phyloP scores from a whole-genome alignment of 2,888 invertebrate species.

The Eubasilissa splendida region DNA sequence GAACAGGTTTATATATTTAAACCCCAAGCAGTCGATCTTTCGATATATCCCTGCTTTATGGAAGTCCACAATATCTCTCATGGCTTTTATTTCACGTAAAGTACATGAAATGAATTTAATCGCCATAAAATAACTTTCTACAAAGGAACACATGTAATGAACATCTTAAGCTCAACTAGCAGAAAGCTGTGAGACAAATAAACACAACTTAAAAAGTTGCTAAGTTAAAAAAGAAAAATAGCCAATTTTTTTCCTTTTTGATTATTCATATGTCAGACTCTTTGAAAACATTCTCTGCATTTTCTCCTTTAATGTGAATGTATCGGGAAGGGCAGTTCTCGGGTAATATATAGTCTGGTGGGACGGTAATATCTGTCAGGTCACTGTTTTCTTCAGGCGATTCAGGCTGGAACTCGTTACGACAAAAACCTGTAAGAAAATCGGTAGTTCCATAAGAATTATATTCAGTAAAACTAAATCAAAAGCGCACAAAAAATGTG shows the following conservation, averaged over 20 bases:
- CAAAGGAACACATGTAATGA: background rate
- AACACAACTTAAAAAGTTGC: background rate
- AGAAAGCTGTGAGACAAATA: background rate
- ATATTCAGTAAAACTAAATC: no score
- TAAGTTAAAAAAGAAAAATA: background rate
- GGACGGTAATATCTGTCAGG: slow-evolving; percentile 56
- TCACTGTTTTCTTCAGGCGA: slow-evolving; percentile 60
- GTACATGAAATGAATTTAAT: background rate
- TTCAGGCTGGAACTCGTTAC: slow-evolving; percentile 69
- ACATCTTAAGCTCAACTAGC: background rate
- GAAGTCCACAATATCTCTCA: no score
- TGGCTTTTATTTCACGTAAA: background rate
- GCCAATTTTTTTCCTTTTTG: background rate
- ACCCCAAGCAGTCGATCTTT: no score
- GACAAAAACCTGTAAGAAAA: slow-evolving; percentile 66
- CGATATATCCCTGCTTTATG: no score
- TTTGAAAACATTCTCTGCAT: slow-evolving; percentile 66
- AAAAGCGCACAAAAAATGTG: no score
- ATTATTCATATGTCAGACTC: slow-evolving; percentile 68
- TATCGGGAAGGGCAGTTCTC: slow-evolving; percentile 67
- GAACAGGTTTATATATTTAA: no score
- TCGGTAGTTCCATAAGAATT: no score
- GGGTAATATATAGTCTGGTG: slow-evolving; percentile 59
- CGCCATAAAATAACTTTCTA: background rate
- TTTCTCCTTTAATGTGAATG: slow-evolving; percentile 68